Conservation (phyloP, 2,888 invertebrate species). For the Acanthococcus lagerstroemiae region DNA sequence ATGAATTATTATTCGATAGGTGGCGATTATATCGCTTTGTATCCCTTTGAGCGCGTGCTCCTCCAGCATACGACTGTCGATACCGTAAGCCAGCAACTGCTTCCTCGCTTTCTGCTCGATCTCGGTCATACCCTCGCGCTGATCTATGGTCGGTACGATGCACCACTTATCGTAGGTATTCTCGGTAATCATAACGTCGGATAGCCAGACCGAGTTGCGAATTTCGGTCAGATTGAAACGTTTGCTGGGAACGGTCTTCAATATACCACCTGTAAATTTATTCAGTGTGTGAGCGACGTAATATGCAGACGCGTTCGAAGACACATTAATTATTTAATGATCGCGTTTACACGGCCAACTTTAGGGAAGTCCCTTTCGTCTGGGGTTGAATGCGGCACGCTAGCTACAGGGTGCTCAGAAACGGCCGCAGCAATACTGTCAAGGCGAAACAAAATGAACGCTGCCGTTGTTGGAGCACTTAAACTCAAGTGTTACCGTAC, state of each 20-base stretch:
- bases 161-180: conserved; percentile 36
- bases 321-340: not conserved
- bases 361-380: too few relatives aligned
- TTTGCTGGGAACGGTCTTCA: conserved; percentile 45
- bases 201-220: conserved; percentile 49
- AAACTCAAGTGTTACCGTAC: too few relatives aligned
- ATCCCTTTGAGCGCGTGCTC: conserved; percentile 50
- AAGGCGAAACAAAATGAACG: too few relatives aligned
- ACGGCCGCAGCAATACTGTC: too few relatives aligned
- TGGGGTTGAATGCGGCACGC: not conserved
- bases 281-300: not conserved
- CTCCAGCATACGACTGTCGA: conserved; percentile 50
- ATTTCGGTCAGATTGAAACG: conserved; percentile 46
- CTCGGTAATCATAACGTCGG: conserved; percentile 40
- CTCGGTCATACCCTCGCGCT: conserved; percentile 34
- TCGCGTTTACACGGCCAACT: too few relatives aligned
- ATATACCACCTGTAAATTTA: conserved; percentile 46
- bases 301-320: not conserved
- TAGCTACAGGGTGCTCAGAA: not conserved
- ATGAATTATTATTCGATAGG: conserved; percentile 59
- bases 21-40: conserved; percentile 56
- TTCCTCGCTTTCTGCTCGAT: conserved; percentile 37
- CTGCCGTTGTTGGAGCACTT: too few relatives aligned
- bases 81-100: conserved; percentile 48
- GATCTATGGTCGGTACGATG: conserved; percentile 40